These are phyloP conservation scores for Aplochiton taeniatus DNA, from an alignment of 2,797 vertebrate species.

Conservation along the genomic window DNA sequence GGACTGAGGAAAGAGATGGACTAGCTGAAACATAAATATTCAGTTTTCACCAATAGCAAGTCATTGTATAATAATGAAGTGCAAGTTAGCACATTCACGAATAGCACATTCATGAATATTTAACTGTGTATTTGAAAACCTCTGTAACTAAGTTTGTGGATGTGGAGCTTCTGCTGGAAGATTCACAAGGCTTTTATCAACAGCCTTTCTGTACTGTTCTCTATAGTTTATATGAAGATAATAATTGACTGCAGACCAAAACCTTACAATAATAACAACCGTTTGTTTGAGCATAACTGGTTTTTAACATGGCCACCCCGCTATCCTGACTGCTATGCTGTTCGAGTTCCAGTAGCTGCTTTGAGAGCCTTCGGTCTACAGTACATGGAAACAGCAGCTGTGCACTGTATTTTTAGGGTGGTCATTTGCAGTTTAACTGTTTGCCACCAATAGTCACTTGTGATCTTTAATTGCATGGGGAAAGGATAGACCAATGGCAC, in stretches of 20 bases:
- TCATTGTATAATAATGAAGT: slow-evolving; percentile 38
- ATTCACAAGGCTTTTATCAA: too few species aligned
- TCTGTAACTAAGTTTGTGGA: slow-evolving; percentile 26
- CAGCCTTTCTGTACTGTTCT: too few species aligned
- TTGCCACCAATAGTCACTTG: slow-evolving; percentile 50
- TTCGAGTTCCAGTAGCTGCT: too few species aligned
- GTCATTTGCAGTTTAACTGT: slow-evolving; percentile 39
- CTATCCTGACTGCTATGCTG: too few species aligned
- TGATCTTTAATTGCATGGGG: slow-evolving; percentile 47
- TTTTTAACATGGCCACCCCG: too few species aligned
- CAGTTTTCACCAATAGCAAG: slow-evolving; percentile 34
- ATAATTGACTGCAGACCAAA: too few species aligned
- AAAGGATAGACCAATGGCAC: slow-evolving; percentile 45
- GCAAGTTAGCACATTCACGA: too few species aligned
- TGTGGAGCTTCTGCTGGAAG: slow-evolving; percentile 8
- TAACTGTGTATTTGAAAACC: slow-evolving; percentile 19
- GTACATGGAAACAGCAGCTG: not conserved
- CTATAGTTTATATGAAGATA: too few species aligned
- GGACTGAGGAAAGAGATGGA: slow-evolving; percentile 40
- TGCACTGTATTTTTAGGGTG: slow-evolving; percentile 1
- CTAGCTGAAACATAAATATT: slow-evolving; percentile 33
- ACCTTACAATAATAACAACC: not conserved
- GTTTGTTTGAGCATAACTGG: not conserved
- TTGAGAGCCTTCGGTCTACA: not conserved
- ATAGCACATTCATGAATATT: slow-evolving; percentile 39